These are phyloP conservation scores for Pollenia labialis DNA, from an alignment of 2,888 invertebrate genomes.

Conservation along the genomic window DNA sequence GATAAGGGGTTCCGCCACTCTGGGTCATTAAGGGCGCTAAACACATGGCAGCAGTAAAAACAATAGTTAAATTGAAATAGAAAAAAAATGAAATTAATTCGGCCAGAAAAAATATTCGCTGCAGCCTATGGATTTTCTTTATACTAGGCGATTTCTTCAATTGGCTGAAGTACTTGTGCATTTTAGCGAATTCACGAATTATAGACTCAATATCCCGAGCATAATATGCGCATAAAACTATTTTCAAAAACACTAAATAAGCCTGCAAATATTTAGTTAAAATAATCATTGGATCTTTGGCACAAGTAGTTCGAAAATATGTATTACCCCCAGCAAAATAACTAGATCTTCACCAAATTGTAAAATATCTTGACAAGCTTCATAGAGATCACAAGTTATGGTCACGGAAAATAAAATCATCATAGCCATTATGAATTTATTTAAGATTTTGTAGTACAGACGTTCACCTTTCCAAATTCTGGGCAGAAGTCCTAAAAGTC, in stretches of 20 bases:
- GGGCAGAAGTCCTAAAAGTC: slow-evolving; percentile 43
- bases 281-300: too few relatives aligned
- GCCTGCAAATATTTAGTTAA: slow-evolving; percentile 72
- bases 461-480: slow-evolving; percentile 37
- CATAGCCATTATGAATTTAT: slow-evolving; percentile 10
- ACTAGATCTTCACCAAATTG: slow-evolving; percentile 76
- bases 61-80: slow-evolving; percentile 62
- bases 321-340: slow-evolving; percentile 76
- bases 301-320: background rate
- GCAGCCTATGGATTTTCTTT: slow-evolving; percentile 70
- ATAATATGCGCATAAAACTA: slow-evolving; percentile 63
- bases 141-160: slow-evolving; percentile 65
- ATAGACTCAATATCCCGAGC: slow-evolving; percentile 76
- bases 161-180: slow-evolving; percentile 59
- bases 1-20: slow-evolving; percentile 75
- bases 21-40: slow-evolving; percentile 77
- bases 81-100: slow-evolving; percentile 73
- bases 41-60: slow-evolving; percentile 76
- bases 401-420: slow-evolving; percentile 68
- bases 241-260: slow-evolving; percentile 76
- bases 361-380: slow-evolving; percentile 74
- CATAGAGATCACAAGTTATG: slow-evolving; percentile 75
- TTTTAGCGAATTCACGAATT: slow-evolving; percentile 64
- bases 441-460: background rate
- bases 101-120: slow-evolving; percentile 75